phyloP scores from a whole-genome alignment of 2,797 vertebrate species.

The Chromis chromis region DNA sequence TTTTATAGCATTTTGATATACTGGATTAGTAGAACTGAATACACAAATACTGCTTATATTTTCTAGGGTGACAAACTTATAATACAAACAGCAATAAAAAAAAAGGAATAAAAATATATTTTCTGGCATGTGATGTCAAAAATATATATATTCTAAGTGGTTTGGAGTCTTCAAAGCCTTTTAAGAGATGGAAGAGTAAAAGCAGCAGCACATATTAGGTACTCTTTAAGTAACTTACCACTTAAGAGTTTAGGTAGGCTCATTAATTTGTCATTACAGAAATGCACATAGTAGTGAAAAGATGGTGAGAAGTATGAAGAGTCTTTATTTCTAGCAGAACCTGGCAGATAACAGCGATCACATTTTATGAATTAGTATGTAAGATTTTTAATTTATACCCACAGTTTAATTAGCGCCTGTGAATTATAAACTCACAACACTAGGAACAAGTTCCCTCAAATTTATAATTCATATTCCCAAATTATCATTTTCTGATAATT shows the following conservation, averaged over 20 bases:
- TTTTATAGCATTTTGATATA: neutral
- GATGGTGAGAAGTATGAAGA: neutral
- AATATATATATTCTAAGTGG: too few species aligned
- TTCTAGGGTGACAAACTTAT: neutral
- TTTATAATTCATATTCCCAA: slow-evolving; percentile 16
- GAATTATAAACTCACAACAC: neutral
- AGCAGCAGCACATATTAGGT: neutral
- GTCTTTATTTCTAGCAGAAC: neutral
- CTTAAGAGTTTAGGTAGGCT: too few species aligned
- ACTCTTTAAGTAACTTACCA: neutral
- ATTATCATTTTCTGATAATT: neutral
- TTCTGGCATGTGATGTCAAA: too few species aligned
- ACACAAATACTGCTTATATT: neutral
- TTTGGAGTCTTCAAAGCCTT: too few species aligned
- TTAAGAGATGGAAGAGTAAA: neutral
- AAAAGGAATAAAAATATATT: neutral
- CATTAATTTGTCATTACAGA: too few species aligned
- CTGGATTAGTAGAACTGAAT: too few species aligned
- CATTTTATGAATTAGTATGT: too few species aligned
- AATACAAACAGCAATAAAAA: neutral
- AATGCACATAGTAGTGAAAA: too few species aligned
- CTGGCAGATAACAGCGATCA: too few species aligned
- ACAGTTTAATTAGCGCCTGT: too few species aligned
- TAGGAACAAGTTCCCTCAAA: neutral
- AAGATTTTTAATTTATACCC: too few species aligned